phyloP scores from a whole-genome alignment of 2,113 vertebrate species.

The Casuarius casuarius region DNA sequence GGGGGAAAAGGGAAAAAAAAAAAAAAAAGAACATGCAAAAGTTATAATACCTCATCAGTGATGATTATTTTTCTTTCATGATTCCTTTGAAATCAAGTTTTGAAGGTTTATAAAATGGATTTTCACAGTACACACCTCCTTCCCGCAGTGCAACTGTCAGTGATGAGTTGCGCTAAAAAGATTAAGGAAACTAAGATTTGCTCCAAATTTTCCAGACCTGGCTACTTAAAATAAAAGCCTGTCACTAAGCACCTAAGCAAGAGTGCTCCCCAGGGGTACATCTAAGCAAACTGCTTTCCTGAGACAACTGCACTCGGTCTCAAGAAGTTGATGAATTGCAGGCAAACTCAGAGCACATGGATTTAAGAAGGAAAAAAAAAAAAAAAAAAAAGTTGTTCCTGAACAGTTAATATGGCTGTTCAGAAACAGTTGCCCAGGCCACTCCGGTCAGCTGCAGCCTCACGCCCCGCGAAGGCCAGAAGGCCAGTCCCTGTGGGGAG shows the following conservation, averaged over 20 bases:
- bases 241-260: not conserved
- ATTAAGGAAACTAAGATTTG: not conserved
- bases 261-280: not conserved
- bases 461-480: accelerated
- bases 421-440: not conserved
- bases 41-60: not conserved
- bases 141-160: not conserved
- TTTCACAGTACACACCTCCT: not conserved
- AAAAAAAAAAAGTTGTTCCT: too few relatives aligned
- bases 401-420: not conserved
- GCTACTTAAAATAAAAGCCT: not conserved
- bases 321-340: not conserved
- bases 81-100: not conserved
- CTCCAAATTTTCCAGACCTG: not conserved
- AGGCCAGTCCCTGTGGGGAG: not conserved
- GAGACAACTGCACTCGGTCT: not conserved
- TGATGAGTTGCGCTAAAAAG: not conserved
- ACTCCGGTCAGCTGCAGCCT: not conserved
- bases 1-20: not conserved
- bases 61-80: not conserved
- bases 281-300: not conserved
- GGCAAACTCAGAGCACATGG: not conserved
- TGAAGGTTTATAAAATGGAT: not conserved
- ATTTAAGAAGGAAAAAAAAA: not conserved
- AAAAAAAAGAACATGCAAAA: not conserved